Conservation (phyloP, 2,113 vertebrate species). For the Lipotes vexillifer region DNA sequence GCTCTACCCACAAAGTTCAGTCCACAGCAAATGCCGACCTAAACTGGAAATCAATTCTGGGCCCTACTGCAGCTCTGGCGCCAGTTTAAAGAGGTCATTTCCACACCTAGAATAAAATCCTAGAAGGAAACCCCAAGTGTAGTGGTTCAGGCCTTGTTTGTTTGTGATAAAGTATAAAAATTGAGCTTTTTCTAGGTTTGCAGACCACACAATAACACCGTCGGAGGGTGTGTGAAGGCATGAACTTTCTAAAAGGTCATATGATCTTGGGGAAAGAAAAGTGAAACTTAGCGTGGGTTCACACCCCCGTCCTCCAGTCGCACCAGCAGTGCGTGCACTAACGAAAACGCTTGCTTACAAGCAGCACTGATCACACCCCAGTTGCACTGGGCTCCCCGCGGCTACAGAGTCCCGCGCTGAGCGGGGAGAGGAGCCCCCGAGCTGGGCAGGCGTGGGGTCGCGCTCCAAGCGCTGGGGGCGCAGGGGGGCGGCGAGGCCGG, state of each 20-base stretch:
- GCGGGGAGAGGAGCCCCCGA: neutral
- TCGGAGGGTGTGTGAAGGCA: no score
- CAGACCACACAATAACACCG: no score
- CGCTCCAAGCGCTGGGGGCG: neutral
- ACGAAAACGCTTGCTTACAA: neutral
- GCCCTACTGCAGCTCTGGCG: neutral
- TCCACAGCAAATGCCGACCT: neutral
- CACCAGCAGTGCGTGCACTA: neutral
- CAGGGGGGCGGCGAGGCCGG: neutral
- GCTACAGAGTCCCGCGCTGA: fast-evolving
- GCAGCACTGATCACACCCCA: neutral
- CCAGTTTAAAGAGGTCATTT: neutral
- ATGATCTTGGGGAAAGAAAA: neutral
- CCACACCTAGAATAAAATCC: neutral
- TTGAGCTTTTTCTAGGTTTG: no score
- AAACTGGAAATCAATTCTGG: neutral
- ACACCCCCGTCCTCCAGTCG: neutral
- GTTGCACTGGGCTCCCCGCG: fast-evolving
- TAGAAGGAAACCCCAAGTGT: neutral
- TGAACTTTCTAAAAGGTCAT: neutral
- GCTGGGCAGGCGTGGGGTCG: neutral
- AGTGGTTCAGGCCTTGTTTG: neutral
- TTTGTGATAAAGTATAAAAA: neutral
- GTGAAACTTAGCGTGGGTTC: neutral
- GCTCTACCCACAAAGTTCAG: neutral